Evolutionary conservation across 1,140 invertebrate species (phyloP), one percentile per base, ranked within the genome.

Genomic region (Melitaea cinxia): DNA sequence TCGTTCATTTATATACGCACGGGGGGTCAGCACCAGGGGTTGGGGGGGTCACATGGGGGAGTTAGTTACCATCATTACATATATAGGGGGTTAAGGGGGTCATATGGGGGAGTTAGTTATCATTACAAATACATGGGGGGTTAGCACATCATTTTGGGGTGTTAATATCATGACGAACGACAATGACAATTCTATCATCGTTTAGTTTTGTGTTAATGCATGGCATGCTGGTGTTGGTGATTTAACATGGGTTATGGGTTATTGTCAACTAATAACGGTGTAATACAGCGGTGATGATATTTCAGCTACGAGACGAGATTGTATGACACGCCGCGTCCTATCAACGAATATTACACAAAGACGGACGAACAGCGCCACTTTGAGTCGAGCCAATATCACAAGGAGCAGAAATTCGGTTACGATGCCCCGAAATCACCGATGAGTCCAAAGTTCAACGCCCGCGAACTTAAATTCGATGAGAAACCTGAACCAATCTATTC

Each of bases 231-330:
- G 70, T 80, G 65, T 56, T 35, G 70, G 70, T 68, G 68, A 65
- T 52, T 57, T 7, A 3, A 15, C 35, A 50, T 35, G 57, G 73
- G 72, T 71, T 59, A 24, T 23, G 72, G 76, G 65, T 47, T 47
- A 23, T 47, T 14, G 21, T 59, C 47, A 24, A 54, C 68, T 70
- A 70, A 77, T 64, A 57, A 72, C 63, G 39, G 19, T 72, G 69
- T 78, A 78, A 78, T 78, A 17, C 37, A 73, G 59, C 55, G 47
- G 67, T 73, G 66, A 71, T 65, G 35, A 37, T 17, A 65, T 90
- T 90, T 61, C 89, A 92, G 91, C 62, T 92, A 91, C 81, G 91
- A 92, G 77, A 92, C 91, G 7, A 80, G 89, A 12, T 76, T 89
- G 55, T 92, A 89, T 80, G 91, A 92, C 75, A 91, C 89, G 14